Percentiles rank a stretch among this genome's conserved stretches.
Conservation (phyloP, 1,140 invertebrate species). For the Drosophila aff. region DNA sequence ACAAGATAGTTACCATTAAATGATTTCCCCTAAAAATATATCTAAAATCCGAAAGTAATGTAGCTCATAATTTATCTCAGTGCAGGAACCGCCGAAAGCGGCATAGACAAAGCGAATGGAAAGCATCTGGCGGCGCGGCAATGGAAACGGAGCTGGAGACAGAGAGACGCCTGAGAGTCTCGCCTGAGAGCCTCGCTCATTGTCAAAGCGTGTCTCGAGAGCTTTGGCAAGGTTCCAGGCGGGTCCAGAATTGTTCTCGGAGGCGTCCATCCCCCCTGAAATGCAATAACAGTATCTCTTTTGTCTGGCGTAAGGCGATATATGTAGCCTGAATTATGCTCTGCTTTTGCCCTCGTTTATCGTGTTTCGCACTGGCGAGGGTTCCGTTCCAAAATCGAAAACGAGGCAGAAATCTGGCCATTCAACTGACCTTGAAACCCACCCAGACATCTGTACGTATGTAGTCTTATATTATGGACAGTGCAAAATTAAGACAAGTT, state of each 20-base stretch:
- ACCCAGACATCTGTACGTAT: constrained; percentile 29
- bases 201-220: constrained; percentile 56
- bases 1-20: too few species aligned
- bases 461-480: constrained; percentile 18
- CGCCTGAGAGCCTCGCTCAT: constrained; percentile 71
- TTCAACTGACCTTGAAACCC: constrained; percentile 51
- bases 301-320: constrained; percentile 66
- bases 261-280: constrained; percentile 22
- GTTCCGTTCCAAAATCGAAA: constrained; percentile 19
- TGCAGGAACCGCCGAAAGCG: constrained; percentile 38
- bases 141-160: constrained; percentile 11
- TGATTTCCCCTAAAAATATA: neutral
- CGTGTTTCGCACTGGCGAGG: constrained; percentile 30
- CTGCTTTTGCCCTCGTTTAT: constrained; percentile 38
- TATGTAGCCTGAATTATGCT: constrained; percentile 27
- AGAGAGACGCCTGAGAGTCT: constrained; percentile 59
- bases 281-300: constrained; percentile 55
- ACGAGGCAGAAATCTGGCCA: constrained; percentile 34
- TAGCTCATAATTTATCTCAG: neutral
- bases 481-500: constrained; percentile 32
- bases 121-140: constrained; percentile 21
- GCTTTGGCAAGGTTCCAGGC: constrained; percentile 56
- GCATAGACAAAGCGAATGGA: constrained; percentile 30
- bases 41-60: accelerated
- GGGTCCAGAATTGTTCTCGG: constrained; percentile 25